Evolutionary conservation across 2,888 invertebrate species (phyloP), one percentile per base, ranked within the genome.

Genomic region (Noctua pronuba): DNA sequence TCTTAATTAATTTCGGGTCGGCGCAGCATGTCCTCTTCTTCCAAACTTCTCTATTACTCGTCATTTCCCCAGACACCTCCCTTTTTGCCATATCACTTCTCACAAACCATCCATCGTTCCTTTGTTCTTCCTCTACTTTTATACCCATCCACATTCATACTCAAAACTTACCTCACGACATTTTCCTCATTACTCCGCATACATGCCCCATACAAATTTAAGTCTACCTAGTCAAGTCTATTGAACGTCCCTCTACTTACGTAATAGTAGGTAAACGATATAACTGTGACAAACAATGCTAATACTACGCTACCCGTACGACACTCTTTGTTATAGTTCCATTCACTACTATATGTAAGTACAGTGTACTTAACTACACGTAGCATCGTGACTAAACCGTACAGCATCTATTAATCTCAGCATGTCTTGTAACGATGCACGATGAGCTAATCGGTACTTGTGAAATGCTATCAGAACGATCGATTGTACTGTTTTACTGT

Each of bases 371-470:
- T 31, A 28, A 44, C 18, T 21, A 13, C 11, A 28, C 31, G 4
- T 77, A 41, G 16, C 28, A n/a, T 78, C 41, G 35, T 38, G 58
- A 67, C 49, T 67, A 62, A 38, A 35, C 35, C 6, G n/a, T 38
- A 58, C 46, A 71, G 65, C 31, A 55, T 31, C 49, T 35, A 80
- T 41, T 44, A 62, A 81, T 81, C 67, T 75, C 52, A 41, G 67
- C 49, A 68, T 67, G 71, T 83, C 71, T 79, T 65, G 58, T 66
- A 77, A 77, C 62, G 62, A 68, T 68, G 71, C 70, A 77, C 62
- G 62, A 68, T 72, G 78, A 62, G 44, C 62, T 78, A 78, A 69
- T 81, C 67, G 35, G 55, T 71, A 71, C 71, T 71, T 67, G 55
- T 55, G 60, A 77, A 82, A 72, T 75, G 65, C 67, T 68, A 62